Evolutionary conservation across 2,113 vertebrate species (phyloP).

Genomic region (Eulemur rufifrons): DNA sequence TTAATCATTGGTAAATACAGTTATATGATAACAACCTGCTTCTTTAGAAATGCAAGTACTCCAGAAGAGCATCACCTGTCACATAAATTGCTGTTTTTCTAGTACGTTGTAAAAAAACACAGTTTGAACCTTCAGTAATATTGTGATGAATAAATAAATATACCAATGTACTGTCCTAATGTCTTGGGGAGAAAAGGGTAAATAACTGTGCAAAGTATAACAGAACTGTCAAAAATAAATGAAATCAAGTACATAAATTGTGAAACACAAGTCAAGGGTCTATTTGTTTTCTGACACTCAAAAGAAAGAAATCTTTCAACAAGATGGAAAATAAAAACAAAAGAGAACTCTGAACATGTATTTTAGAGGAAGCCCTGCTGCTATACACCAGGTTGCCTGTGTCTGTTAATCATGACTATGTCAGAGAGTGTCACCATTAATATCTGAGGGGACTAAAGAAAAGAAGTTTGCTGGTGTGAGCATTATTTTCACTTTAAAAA

Average conservation of each 20-base stretch:
- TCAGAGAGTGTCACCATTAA: not conserved
- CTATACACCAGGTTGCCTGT: not conserved
- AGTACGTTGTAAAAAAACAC: not conserved
- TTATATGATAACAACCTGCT: slow-evolving; percentile 21
- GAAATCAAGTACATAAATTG: not conserved
- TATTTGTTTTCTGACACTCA: slow-evolving; percentile 43
- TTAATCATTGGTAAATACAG: not conserved
- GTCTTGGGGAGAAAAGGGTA: not conserved
- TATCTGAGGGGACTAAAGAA: not conserved
- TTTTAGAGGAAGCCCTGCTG: not conserved
- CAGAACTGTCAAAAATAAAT: not conserved
- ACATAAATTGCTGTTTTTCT: not conserved
- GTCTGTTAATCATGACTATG: not conserved
- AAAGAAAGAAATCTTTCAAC: slow-evolving; percentile 30
- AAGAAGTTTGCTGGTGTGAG: not conserved
- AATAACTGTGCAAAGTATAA: not conserved
- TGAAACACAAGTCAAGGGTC: not conserved
- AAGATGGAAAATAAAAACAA: slow-evolving; percentile 17
- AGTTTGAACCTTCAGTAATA: not conserved
- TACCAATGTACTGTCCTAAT: not conserved
- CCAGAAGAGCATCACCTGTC: not conserved
- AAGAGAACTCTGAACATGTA: not conserved
- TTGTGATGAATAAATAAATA: not conserved
- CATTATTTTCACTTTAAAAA: not conserved
- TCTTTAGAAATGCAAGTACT: slow-evolving; percentile 3